Evolutionary conservation across 2,113 vertebrate species (phyloP).

Genomic region (Eurystomus gularis): DNA sequence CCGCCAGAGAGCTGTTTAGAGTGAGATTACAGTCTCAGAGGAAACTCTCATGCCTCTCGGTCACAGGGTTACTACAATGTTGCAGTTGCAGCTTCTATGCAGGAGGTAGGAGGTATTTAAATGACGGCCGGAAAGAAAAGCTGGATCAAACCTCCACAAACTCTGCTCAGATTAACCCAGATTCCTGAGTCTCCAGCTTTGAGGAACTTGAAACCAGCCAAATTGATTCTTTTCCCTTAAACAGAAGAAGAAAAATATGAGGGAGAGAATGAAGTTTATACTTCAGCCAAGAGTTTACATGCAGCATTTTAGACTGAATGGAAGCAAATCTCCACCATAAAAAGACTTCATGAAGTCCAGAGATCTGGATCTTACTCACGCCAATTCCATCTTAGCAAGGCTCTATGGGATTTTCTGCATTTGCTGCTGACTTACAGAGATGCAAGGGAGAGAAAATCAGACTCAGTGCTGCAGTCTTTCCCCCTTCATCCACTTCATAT

Average conservation of each 20-base stretch:
- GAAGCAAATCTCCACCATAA: background rate
- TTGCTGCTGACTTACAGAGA: background rate
- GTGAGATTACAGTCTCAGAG: constrained; percentile 67
- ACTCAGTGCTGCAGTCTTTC: background rate
- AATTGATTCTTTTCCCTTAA: background rate
- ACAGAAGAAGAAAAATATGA: background rate
- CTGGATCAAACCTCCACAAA: constrained; percentile 53
- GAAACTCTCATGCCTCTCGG: constrained; percentile 66
- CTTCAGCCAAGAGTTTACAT: background rate
- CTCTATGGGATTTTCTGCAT: accelerated
- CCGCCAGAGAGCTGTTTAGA: constrained; percentile 64
- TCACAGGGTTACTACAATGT: constrained; percentile 54
- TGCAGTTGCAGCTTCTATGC: constrained; percentile 30
- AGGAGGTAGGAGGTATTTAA: constrained; percentile 50
- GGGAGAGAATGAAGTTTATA: background rate
- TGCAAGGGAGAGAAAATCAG: background rate
- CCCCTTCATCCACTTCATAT: background rate
- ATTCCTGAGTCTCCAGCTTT: constrained; percentile 7
- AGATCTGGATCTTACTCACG: background rate
- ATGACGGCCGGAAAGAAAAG: constrained; percentile 24
- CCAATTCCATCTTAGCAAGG: background rate
- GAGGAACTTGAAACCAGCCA: background rate
- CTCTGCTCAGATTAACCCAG: constrained; percentile 12
- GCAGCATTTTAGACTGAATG: background rate
- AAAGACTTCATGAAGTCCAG: background rate